These are phyloP conservation scores for Vanacampus margaritifer DNA, from an alignment of 2,113 vertebrate genomes.

Conservation along the genomic window DNA sequence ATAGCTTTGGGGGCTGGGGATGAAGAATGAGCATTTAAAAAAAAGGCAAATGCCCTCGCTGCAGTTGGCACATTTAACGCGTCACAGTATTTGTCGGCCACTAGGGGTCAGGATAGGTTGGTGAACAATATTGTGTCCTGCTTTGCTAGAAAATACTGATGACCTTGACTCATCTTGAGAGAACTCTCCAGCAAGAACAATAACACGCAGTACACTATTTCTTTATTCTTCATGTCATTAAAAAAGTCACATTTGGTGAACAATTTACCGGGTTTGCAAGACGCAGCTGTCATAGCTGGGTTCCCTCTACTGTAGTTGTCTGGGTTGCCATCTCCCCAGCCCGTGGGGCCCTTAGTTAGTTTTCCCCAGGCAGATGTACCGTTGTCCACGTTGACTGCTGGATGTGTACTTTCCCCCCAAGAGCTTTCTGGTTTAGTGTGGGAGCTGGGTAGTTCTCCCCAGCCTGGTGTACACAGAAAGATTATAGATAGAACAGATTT, in stretches of 20 bases:
- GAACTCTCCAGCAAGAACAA: conserved; percentile 1
- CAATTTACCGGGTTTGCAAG: conserved; percentile 90
- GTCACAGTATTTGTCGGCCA: conserved; percentile 19
- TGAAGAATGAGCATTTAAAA: neutral
- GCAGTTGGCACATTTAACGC: neutral
- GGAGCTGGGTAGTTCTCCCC: conserved; percentile 85
- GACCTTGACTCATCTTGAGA: conserved; percentile 24
- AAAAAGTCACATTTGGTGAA: neutral
- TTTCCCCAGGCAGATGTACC: conserved; percentile 95
- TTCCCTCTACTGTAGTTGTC: conserved; percentile 84
- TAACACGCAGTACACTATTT: neutral
- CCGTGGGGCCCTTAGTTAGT: conserved; percentile 78
- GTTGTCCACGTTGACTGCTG: conserved; percentile 84
- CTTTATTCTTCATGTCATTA: neutral
- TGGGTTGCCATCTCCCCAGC: conserved; percentile 82
- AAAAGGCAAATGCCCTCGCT: neutral
- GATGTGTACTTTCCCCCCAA: conserved; percentile 83
- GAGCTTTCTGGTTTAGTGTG: conserved; percentile 85
- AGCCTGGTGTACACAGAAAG: conserved; percentile 70
- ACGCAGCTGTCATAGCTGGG: conserved; percentile 77
- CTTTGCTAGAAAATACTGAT: conserved; percentile 8
- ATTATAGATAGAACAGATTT: neutral
- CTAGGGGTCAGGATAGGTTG: conserved; percentile 54
- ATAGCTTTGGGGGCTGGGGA: conserved; percentile 91
- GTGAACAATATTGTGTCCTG: neutral